These are phyloP conservation scores for Meda fulgida DNA, from an alignment of 2,797 vertebrate genomes.

Conservation along the genomic window DNA sequence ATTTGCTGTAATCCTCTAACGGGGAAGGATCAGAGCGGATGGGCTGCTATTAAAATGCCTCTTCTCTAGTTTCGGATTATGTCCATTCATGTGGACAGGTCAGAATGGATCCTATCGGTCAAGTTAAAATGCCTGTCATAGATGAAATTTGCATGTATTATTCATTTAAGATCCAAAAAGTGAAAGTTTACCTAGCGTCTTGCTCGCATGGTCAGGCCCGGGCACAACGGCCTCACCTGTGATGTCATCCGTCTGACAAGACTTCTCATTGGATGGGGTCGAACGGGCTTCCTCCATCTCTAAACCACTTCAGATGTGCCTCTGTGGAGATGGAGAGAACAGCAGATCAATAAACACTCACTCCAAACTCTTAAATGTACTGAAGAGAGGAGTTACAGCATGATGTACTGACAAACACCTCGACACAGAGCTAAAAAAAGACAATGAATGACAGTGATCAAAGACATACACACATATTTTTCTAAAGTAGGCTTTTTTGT, in stretches of 20 bases:
- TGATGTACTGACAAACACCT: neutral
- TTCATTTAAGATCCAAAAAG: neutral
- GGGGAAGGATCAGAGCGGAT: slow-evolving; percentile 4
- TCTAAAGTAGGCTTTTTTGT: neutral
- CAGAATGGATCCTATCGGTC: neutral
- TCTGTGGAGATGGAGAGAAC: slow-evolving; percentile 1
- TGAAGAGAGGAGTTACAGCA: neutral
- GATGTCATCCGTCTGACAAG: slow-evolving; percentile 54
- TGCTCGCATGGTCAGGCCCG: slow-evolving; percentile 21
- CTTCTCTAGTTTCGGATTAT: neutral
- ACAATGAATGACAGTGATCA: neutral
- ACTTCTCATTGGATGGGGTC: slow-evolving; percentile 52
- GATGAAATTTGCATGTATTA: neutral
- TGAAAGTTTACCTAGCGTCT: slow-evolving; percentile 11
- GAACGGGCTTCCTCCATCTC: slow-evolving; percentile 27
- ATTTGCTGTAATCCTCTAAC: slow-evolving; percentile 47
- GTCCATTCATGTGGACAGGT: neutral
- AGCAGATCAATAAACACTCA: neutral
- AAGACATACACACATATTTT: neutral
- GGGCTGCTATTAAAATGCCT: slow-evolving; percentile 5
- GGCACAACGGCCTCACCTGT: neutral
- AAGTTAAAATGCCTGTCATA: neutral
- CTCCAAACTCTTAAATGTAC: neutral
- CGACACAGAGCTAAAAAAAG: neutral
- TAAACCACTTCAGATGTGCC: neutral